Conservation (phyloP, 2,113 vertebrate species). For the Plotosus lineatus region DNA sequence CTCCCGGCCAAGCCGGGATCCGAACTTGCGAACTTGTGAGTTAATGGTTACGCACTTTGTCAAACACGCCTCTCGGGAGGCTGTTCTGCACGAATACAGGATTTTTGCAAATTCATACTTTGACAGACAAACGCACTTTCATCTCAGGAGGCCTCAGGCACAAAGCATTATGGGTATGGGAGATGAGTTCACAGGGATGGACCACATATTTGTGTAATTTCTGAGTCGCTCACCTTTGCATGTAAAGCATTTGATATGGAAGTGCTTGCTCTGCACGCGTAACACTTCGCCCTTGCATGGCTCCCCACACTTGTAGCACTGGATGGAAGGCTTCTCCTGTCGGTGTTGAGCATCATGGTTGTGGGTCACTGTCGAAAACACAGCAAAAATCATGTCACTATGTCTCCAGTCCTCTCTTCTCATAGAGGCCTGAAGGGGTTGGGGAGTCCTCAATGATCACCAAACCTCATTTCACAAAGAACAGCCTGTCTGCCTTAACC, state of each 20-base stretch:
- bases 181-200: no score
- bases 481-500: no score
- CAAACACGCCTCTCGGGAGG: no score
- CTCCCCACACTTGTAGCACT: constrained; percentile 88
- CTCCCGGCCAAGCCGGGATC: no score
- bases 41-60: no score
- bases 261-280: constrained; percentile 88
- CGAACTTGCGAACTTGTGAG: no score
- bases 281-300: constrained; percentile 92
- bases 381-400: background rate
- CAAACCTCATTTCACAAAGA: background rate
- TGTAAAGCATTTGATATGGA: constrained; percentile 95
- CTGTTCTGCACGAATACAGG: background rate
- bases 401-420: background rate
- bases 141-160: constrained; percentile 39
- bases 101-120: background rate
- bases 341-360: constrained; percentile 77
- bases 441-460: background rate
- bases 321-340: constrained; percentile 79
- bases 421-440: background rate
- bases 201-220: background rate
- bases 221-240: constrained; percentile 85
- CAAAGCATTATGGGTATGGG: no score
- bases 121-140: constrained; percentile 22
- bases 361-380: constrained; percentile 75